Base-by-base conservation (phyloP, 1,140 invertebrate species). In the Brachionus rotundiformis region DNA sequence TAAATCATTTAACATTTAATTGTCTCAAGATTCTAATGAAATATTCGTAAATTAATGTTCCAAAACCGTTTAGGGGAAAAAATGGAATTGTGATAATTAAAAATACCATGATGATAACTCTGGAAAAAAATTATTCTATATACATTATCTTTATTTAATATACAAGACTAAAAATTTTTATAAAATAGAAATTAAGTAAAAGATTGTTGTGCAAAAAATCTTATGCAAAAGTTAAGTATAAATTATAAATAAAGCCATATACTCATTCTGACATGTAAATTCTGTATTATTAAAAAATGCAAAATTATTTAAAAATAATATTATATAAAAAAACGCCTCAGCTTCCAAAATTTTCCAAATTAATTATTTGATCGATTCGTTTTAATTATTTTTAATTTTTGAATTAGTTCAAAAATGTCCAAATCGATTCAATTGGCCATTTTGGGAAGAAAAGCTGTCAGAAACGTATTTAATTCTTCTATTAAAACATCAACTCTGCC, bases 391-490 rank as follows among this genome's bases (percentile, higher is more conserved):
- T 54, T 54, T 54, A 7, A 54, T 54, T 4, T 23, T 19, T 54
- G 16, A 54, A 25, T 19, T 1, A 36, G 33, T n/a, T 36, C 36
- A 25, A 73, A 41, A 73, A 73, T 73, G 68, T 73, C 68, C n/a
- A 73, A 73, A 73, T 44, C 68, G 41, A 73, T 73, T 44, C 68
- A 73, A 73, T 73, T 73, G 68, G 68, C 39, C 10, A 1, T 44
- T 44, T 73, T 73, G 68, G 68, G 68, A 19, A 73, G 25, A 73
- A 73, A 73, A 8, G 68, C 68, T 73, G 23, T 41, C 19, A 73
- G 44, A 73, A 73, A 44, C 44, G 19, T 73, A 27, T n/a, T 73
- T 6, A 73, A 47, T 25, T 73, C 68, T 8, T 73, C 68, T 8
- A 25, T 73, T 36, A 33, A 33, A 41, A 25, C 36, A 10, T 44